Evolutionary conservation across 2,113 vertebrate genomes (phyloP).

Genomic region (Cacatua alba): DNA sequence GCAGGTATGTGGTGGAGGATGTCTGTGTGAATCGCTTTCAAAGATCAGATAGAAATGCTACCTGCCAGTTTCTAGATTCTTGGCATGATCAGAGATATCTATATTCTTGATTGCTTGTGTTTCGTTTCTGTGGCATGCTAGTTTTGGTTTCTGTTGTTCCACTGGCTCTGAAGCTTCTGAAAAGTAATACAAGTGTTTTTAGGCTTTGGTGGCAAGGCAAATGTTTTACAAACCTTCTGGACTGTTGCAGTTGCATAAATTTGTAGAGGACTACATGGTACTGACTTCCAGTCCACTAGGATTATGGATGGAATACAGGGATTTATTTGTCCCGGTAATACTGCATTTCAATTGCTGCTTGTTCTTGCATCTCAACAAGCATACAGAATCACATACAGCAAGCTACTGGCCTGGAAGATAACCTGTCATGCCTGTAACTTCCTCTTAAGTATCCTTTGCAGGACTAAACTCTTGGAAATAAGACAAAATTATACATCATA

Average conservation of each 20-base stretch:
- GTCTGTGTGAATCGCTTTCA: not conserved
- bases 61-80: not conserved
- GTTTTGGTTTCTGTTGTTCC: not conserved
- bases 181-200: rapidly evolving
- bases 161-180: not conserved
- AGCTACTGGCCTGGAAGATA: not conserved
- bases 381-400: not conserved
- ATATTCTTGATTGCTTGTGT: not conserved
- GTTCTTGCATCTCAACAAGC: not conserved
- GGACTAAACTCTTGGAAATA: not conserved
- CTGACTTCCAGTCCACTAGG: not conserved
- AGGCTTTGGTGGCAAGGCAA: not conserved
- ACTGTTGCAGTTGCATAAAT: not conserved
- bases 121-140: not conserved
- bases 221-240: not conserved
- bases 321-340: not conserved
- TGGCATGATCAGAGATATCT: rapidly evolving
- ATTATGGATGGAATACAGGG: not conserved
- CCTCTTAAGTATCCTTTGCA: not conserved
- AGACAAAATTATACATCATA: not conserved
- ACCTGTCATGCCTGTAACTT: not conserved
- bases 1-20: rapidly evolving
- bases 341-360: not conserved
- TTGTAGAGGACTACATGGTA: not conserved
- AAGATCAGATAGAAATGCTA: not conserved